phyloP scores from a whole-genome alignment of 1,140 invertebrate genomes.

The Musca domestica region DNA sequence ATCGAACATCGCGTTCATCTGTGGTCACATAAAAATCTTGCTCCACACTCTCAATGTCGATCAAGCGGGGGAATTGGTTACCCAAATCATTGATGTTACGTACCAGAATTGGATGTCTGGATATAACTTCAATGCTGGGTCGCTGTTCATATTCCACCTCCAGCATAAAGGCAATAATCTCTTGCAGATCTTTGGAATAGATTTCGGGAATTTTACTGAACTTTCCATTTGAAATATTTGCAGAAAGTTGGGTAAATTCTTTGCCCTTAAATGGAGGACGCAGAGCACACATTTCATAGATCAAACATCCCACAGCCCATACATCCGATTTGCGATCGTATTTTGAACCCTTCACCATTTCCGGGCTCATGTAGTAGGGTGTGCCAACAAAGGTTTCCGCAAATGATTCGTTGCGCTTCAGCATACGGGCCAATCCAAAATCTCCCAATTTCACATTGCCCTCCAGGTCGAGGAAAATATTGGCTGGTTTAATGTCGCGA shows the following conservation, averaged over 20 bases:
- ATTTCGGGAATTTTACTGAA: slow-evolving; percentile 56
- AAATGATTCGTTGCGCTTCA: slow-evolving; percentile 57
- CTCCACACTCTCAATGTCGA: slow-evolving; percentile 31
- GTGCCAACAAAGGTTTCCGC: slow-evolving; percentile 77
- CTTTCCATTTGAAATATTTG: slow-evolving; percentile 56
- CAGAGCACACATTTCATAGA: slow-evolving; percentile 67
- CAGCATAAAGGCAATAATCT: slow-evolving; percentile 59
- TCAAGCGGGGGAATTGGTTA: slow-evolving; percentile 39
- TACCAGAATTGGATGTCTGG: slow-evolving; percentile 57
- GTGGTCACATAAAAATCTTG: slow-evolving; percentile 32
- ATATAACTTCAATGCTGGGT: slow-evolving; percentile 60
- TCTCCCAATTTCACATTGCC: slow-evolving; percentile 79
- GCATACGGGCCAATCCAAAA: slow-evolving; percentile 67
- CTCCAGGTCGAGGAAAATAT: slow-evolving; percentile 73
- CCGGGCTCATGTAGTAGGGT: slow-evolving; percentile 83
- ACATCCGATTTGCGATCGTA: slow-evolving; percentile 82
- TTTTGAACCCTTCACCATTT: slow-evolving; percentile 70
- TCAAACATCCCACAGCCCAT: slow-evolving; percentile 76
- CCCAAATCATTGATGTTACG: slow-evolving; percentile 39
- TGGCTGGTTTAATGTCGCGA: slow-evolving; percentile 75
- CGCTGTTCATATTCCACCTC: slow-evolving; percentile 58
- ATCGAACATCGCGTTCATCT: slow-evolving; percentile 6
- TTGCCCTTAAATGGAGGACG: slow-evolving; percentile 59
- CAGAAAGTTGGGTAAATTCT: slow-evolving; percentile 57
- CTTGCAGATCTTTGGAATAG: slow-evolving; percentile 60